Conservation (phyloP, 2,888 invertebrate genomes). For the Tridacna crocea region DNA sequence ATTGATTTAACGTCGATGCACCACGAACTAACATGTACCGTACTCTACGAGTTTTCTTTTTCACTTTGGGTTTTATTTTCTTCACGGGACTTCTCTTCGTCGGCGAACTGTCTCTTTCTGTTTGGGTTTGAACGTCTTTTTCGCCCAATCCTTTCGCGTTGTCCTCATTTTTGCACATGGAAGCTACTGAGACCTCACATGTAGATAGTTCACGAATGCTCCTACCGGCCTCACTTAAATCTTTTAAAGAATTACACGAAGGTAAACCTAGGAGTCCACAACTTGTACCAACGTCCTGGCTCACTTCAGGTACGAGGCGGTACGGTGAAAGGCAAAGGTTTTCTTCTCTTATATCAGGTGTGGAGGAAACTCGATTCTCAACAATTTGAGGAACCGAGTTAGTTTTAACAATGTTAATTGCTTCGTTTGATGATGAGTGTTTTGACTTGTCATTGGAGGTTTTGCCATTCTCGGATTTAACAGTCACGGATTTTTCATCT, state of each 20-base stretch:
- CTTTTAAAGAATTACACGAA: slow-evolving; percentile 13
- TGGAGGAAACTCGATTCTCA: background rate
- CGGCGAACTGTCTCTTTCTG: slow-evolving; percentile 1
- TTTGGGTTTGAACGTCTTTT: slow-evolving; percentile 2
- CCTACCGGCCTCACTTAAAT: background rate
- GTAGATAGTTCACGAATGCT: slow-evolving; percentile 2
- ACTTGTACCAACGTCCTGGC: slow-evolving; percentile 29
- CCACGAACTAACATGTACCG: slow-evolving; percentile 58
- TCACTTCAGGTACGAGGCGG: background rate
- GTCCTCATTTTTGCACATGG: background rate
- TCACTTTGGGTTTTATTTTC: slow-evolving; percentile 23
- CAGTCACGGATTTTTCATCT: slow-evolving; percentile 48
- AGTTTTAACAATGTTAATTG: slow-evolving; percentile 7
- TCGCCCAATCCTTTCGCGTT: background rate
- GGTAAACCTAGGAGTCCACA: slow-evolving; percentile 32
- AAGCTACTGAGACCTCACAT: slow-evolving; percentile 2
- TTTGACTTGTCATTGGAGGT: slow-evolving; percentile 22
- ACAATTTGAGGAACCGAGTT: slow-evolving; percentile 10
- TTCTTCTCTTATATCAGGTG: background rate
- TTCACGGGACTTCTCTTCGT: slow-evolving; percentile 11
- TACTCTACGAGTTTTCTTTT: slow-evolving; percentile 32
- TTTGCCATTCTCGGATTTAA: slow-evolving; percentile 31
- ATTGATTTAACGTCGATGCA: slow-evolving; percentile 52
- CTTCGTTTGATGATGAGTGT: slow-evolving; percentile 17
- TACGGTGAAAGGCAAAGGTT: background rate